Base-by-base conservation (phyloP, 2,113 vertebrate species). In the Menura novaehollandiae region DNA sequence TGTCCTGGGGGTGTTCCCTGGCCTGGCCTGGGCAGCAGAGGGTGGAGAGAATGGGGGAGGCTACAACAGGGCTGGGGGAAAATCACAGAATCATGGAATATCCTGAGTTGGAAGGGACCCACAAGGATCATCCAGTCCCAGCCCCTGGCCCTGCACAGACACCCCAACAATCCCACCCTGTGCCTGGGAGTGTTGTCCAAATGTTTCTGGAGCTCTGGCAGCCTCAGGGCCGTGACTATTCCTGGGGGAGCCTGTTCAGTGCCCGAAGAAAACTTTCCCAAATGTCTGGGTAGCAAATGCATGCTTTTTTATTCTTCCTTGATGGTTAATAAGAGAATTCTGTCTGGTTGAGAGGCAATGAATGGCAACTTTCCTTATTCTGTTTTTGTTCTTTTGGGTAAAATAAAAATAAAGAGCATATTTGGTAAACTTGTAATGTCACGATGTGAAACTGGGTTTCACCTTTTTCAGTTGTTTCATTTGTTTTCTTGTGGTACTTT, bases 211-310 rank as follows among this genome's bases (percentile, higher is more conserved):
- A 35, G 41, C 79, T 62, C 26, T 49, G 35, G 11, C 55, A 76
- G 55, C n/a, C 24, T 33, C 7, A 1, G 30, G 26, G 26, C 49
- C 0, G 0, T 55, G 55, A 5, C 17, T 16, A 10, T 44, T 81
- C 55, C 30, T n/a, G 41, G 62, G 37, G 33, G 33, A 74, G 32
- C 15, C 27, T 52, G 69, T 7, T 23, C 23, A 55, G 55, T 46
- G 60, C 53, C 53, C 24, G 14, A 35, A 41, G 18, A 32, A 88
- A 47, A 22, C 7, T 12, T 75, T 58, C 47, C 52, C 23, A 6
- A 33, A 33, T 7, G 1, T 17, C 20, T 27, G 20, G 3, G 21
- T n/a, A 62, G 58, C 30, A 19, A 8, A 76, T 49, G 12, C 37
- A 10, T 13, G 80, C 5, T 59, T 43, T 43, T 39, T 68, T 64